Evolutionary conservation across 2,113 vertebrate genomes (phyloP).

Genomic region (Sphyrna mokarran): DNA sequence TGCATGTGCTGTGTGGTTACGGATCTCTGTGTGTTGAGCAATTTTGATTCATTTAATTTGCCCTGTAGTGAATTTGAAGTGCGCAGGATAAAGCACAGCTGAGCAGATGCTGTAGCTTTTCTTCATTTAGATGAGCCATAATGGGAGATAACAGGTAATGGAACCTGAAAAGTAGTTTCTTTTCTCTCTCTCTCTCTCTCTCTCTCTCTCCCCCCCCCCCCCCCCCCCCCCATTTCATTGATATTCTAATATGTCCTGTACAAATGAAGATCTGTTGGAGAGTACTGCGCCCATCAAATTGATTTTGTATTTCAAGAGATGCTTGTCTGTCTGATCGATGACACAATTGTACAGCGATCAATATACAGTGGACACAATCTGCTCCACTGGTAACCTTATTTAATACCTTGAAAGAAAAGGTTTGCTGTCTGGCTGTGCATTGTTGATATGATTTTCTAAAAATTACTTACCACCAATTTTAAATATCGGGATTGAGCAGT

Average conservation of each 20-base stretch:
- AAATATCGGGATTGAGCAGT: background rate
- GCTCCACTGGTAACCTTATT: background rate
- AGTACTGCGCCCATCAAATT: background rate
- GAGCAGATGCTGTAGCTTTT: background rate
- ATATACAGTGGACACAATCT: background rate
- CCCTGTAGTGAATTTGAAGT: constrained; percentile 1
- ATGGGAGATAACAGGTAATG: background rate
- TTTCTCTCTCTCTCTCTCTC: no score
- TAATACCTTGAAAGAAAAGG: background rate
- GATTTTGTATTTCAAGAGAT: constrained; percentile 19
- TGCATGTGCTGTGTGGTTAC: background rate
- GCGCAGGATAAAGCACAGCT: background rate
- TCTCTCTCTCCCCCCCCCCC: background rate
- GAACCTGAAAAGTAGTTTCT: background rate
- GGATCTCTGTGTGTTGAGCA: background rate
- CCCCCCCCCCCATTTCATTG: background rate
- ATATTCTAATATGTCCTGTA: background rate
- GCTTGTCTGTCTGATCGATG: background rate
- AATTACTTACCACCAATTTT: background rate
- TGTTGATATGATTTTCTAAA: background rate
- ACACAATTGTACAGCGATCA: background rate
- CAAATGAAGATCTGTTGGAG: constrained; percentile 24
- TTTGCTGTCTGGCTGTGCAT: background rate
- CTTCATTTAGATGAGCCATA: background rate
- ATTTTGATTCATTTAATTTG: background rate